Evolutionary conservation across 2,113 vertebrate species (phyloP).

Genomic region (Hemibagrus wyckioides): DNA sequence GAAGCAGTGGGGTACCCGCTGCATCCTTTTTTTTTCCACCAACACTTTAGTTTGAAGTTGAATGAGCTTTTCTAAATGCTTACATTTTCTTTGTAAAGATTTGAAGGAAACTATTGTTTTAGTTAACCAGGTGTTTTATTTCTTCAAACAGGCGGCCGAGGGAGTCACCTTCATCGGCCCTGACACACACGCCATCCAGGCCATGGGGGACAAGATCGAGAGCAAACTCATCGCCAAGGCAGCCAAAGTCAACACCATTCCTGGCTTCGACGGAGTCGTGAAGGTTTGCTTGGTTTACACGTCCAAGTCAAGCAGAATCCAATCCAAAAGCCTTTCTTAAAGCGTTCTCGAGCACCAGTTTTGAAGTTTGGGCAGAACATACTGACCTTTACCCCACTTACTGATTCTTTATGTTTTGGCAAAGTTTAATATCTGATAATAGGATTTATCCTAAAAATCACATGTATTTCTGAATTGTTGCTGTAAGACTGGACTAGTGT

Average conservation of each 20-base stretch:
- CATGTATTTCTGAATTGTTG: neutral
- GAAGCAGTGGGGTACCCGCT: constrained; percentile 15
- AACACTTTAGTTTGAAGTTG: constrained; percentile 20
- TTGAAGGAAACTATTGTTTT: constrained; percentile 11
- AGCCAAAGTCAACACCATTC: constrained; percentile 95
- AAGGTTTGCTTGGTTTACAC: constrained; percentile 73
- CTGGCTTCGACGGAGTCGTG: constrained; percentile 95
- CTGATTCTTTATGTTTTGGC: neutral
- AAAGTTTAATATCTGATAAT: neutral
- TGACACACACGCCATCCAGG: constrained; percentile 92
- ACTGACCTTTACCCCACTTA: neutral
- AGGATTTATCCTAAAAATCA: neutral
- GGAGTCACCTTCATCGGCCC: constrained; percentile 92
- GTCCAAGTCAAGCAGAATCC: neutral
- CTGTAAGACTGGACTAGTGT: neutral
- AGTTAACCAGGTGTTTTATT: constrained; percentile 36
- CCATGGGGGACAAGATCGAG: constrained; percentile 99
- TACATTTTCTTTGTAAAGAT: constrained; percentile 1
- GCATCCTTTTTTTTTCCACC: neutral
- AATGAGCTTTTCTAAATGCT: neutral
- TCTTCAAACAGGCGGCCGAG: constrained; percentile 81
- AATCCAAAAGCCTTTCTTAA: neutral
- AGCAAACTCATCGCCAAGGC: constrained; percentile 96
- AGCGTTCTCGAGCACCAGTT: neutral
- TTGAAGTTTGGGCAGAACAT: neutral